Base-by-base conservation (phyloP, 2,888 invertebrate genomes). In the Crocallis elinguaria region DNA sequence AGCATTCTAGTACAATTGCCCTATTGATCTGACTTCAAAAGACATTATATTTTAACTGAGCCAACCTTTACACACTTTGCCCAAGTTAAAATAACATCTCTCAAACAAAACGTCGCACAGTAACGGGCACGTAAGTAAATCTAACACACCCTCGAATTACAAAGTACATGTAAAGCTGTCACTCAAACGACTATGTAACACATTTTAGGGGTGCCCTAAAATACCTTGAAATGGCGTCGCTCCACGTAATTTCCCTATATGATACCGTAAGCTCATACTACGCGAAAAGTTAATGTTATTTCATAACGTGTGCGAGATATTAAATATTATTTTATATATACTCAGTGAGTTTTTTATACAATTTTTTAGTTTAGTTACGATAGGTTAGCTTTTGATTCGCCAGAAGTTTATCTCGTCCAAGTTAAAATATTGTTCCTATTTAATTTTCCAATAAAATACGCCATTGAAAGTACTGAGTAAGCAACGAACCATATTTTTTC, bases 141-240 rank as follows among this genome's bases (percentile, higher is more conserved):
- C 42, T 51, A 49, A 52, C 61, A 44, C 53, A 41, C 46, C 36
- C 53, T 54, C 53, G 67, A 71, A 73, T 75, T 73, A 73, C 72
- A 69, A 73, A 71, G 73, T 69, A 67, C 72, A 73, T 67, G 73
- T 69, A 67, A 73, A 67, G 64, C 69, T 69, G 75, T 74, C 75
- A 76, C 73, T 71, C 70, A 72, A 76, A 77, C 69, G 73, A 67
- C 71, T 68, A 66, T 70, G 69, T 76, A 69, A 75, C 75, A 75
- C 69, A 75, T 79, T 79, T 69, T 64, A 67, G 52, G 57, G 66
- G 65, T 66, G 71, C 77, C 75, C 70, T 72, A 75, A 74, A 77
- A 73, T 75, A 71, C 71, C 73, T 74, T 76, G 66, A 75, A 79
- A 79, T 72, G 69, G 70, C 70, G 66, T 55, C 69, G 73, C 72